Percentiles rank a stretch among this genome's conserved stretches.
Conservation (phyloP, 2,888 invertebrate genomes). For the Calameuta pallipes region DNA sequence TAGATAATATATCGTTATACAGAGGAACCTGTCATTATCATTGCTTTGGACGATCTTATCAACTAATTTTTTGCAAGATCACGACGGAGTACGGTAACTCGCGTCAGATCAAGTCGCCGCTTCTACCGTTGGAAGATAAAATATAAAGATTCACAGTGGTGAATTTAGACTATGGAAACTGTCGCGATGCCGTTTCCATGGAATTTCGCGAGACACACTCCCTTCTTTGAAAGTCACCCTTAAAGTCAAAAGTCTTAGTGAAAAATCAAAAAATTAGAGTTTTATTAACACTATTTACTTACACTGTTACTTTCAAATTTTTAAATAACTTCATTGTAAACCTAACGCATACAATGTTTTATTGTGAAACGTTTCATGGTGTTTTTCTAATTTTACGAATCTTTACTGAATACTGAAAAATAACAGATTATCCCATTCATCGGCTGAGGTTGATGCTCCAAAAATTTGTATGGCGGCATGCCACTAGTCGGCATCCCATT, state of each 20-base stretch:
- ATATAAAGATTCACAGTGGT: neutral
- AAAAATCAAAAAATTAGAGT: neutral
- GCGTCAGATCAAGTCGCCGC: neutral
- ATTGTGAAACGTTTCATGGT: constrained; percentile 11
- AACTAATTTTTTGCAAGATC: neutral
- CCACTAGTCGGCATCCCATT: constrained; percentile 18
- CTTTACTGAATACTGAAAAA: constrained; percentile 58
- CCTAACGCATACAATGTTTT: constrained; percentile 1
- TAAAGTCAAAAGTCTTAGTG: neutral
- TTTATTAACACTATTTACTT: no score
- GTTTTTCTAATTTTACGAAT: constrained; percentile 19
- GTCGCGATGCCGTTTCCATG: no score
- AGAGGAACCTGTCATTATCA: neutral
- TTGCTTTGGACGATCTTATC: neutral
- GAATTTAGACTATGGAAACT: neutral
- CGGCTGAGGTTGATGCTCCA: constrained; percentile 54
- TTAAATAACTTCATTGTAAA: neutral
- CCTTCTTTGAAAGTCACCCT: no score
- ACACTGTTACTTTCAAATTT: no score
- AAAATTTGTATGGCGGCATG: constrained; percentile 46
- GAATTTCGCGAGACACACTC: no score
- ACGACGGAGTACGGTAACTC: neutral
- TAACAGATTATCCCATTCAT: constrained; percentile 57
- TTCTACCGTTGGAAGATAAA: neutral
- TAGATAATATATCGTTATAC: neutral